Evolutionary conservation across 2,888 invertebrate genomes (phyloP).

Genomic region (Drosophila trichaetosa): DNA sequence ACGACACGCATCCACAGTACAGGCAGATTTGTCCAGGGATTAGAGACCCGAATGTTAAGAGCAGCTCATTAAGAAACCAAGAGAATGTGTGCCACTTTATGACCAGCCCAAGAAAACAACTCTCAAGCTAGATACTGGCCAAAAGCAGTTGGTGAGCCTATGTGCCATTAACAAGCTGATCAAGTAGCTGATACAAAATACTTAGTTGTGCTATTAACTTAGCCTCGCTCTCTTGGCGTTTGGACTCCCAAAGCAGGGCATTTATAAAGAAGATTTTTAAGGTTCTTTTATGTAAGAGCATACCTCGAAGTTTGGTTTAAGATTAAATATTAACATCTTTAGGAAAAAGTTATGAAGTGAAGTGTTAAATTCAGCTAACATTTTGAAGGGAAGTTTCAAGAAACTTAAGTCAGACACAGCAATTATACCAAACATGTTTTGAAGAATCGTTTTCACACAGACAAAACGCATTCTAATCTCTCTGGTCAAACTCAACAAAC

Average conservation of each 20-base stretch:
- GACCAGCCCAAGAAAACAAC: slow-evolving; percentile 30
- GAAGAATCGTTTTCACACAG: not conserved
- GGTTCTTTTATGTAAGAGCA: not conserved
- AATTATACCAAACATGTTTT: not conserved
- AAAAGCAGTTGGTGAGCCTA: slow-evolving; percentile 4
- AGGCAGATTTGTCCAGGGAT: slow-evolving; percentile 75
- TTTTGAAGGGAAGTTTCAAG: not conserved
- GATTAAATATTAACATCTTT: not conserved
- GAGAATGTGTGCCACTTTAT: slow-evolving; percentile 44
- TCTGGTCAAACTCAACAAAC: not conserved
- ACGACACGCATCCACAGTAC: slow-evolving; percentile 66
- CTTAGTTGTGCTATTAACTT: slow-evolving; percentile 17
- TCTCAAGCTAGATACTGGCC: slow-evolving; percentile 21
- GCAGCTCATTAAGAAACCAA: slow-evolving; percentile 69
- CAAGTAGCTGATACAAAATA: slow-evolving; percentile 43
- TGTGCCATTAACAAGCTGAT: slow-evolving; percentile 49
- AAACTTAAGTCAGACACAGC: not conserved
- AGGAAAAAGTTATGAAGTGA: not conserved
- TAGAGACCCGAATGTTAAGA: slow-evolving; percentile 67
- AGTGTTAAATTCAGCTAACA: not conserved
- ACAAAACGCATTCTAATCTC: not conserved
- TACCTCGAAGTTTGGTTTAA: not conserved
- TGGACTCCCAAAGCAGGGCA: not conserved
- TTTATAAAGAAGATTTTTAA: not conserved
- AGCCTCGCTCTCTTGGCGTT: not conserved